phyloP scores from a whole-genome alignment of 1,140 invertebrate species.

The Rhizoglyphus robini region DNA sequence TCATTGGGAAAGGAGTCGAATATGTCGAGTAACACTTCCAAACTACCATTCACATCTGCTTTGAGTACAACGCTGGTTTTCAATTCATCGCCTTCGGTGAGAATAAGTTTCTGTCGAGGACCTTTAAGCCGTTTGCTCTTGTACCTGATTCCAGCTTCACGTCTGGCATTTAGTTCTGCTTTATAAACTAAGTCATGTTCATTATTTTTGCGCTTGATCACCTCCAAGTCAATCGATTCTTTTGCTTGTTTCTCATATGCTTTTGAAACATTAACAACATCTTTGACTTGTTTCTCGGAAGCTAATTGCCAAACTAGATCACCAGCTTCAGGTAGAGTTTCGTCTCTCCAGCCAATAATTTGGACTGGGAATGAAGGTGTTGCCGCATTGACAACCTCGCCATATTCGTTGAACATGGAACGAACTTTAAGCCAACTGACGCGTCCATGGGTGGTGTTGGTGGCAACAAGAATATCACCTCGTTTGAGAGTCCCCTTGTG shows the following conservation, averaged over 20 bases:
- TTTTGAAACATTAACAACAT: conserved; percentile 51
- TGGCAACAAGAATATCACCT: conserved; percentile 62
- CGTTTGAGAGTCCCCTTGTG: conserved; percentile 74
- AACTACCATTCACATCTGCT: conserved; percentile 69
- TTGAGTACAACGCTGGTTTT: conserved; percentile 21
- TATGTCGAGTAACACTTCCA: conserved; percentile 85
- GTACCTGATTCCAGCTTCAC: conserved; percentile 38
- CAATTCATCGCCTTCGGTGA: conserved; percentile 15
- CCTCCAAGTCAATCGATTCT: conserved; percentile 43
- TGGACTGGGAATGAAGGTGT: conserved; percentile 67
- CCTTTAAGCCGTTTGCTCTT: neutral
- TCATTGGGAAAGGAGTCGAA: conserved; percentile 68
- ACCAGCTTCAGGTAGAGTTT: conserved; percentile 60
- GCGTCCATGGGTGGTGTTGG: conserved; percentile 37
- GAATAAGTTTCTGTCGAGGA: conserved; percentile 13
- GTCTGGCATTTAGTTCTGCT: conserved; percentile 45
- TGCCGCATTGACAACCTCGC: conserved; percentile 49
- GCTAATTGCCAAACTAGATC: conserved; percentile 70
- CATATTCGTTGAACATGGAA: conserved; percentile 65
- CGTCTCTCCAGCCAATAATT: conserved; percentile 70
- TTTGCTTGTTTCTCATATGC: conserved; percentile 45
- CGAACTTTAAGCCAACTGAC: conserved; percentile 62
- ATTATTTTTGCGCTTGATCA: conserved; percentile 50
- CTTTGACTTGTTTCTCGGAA: conserved; percentile 54
- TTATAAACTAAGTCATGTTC: conserved; percentile 52